Evolutionary conservation across 2,113 vertebrate genomes (phyloP).

Genomic region (Toxotes chatareus): DNA sequence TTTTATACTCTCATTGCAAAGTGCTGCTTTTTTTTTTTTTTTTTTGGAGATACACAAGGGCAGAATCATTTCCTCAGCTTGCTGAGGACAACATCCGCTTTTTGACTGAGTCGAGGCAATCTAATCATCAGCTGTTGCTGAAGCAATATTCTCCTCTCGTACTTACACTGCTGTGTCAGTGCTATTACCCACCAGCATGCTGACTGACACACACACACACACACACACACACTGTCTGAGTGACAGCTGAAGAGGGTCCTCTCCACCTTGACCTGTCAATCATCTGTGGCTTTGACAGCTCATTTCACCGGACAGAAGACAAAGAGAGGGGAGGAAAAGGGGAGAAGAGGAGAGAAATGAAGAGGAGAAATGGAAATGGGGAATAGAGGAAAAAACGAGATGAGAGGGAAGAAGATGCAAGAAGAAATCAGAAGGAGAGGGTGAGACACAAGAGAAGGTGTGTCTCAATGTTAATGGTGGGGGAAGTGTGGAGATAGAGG

Average conservation of each 20-base stretch:
- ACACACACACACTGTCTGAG: constrained; percentile 48
- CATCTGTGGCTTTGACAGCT: constrained; percentile 53
- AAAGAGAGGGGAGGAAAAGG: neutral
- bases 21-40: constrained; percentile 7
- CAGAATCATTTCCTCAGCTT: constrained; percentile 55
- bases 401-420: too few species aligned
- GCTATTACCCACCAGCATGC: constrained; percentile 27
- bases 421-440: too few species aligned
- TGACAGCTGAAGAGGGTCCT: constrained; percentile 46
- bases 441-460: too few species aligned
- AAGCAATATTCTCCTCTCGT: constrained; percentile 38
- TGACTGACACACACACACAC: constrained; percentile 45
- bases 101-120: constrained; percentile 62
- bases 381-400: neutral
- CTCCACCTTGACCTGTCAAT: constrained; percentile 60
- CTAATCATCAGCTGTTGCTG: constrained; percentile 67
- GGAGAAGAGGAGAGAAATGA: neutral
- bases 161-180: constrained; percentile 68
- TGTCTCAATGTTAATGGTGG: too few species aligned
- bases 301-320: constrained; percentile 32
- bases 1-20: constrained; percentile 49
- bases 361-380: neutral
- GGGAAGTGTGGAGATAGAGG: too few species aligned
- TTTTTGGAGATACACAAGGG: constrained; percentile 35
- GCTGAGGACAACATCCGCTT: constrained; percentile 60